Evolutionary conservation across 1,140 invertebrate species (phyloP).

Genomic region (Dendroctonus ponderosae): DNA sequence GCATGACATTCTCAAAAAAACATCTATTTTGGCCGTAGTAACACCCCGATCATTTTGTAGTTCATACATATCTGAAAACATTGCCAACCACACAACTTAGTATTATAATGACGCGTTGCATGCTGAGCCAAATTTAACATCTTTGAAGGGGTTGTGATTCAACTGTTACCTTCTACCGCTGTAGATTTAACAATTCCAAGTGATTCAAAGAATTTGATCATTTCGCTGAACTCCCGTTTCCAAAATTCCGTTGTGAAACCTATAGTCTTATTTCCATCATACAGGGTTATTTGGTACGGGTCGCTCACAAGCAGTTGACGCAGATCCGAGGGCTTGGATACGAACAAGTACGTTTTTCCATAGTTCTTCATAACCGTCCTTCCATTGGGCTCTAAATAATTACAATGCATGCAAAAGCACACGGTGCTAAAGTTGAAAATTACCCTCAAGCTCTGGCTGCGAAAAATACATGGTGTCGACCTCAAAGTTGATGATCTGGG

Average conservation of each 20-base stretch:
- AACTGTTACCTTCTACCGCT: slow-evolving; percentile 18
- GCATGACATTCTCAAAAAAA: slow-evolving; percentile 41
- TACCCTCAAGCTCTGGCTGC: slow-evolving; percentile 18
- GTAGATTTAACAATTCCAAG: slow-evolving; percentile 35
- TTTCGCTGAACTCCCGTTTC: slow-evolving; percentile 40
- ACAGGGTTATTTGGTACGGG: slow-evolving; percentile 36
- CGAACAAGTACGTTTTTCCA: slow-evolving; percentile 45
- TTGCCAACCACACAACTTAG: not conserved
- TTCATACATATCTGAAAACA: slow-evolving; percentile 15
- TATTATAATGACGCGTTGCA: not conserved
- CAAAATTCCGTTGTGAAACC: slow-evolving; percentile 37
- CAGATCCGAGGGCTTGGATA: slow-evolving; percentile 30
- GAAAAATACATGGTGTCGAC: slow-evolving; percentile 18
- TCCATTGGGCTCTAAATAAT: not conserved
- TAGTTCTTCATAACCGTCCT: slow-evolving; percentile 34
- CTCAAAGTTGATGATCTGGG: slow-evolving; percentile 27
- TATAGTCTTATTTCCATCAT: slow-evolving; percentile 18
- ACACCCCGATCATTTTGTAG: slow-evolving; percentile 1
- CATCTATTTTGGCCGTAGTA: slow-evolving; percentile 33
- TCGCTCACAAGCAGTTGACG: slow-evolving; percentile 31
- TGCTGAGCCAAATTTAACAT: not conserved
- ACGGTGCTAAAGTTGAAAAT: not conserved
- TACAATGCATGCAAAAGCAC: not conserved
- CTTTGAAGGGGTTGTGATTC: no score
- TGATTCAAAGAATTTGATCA: slow-evolving; percentile 39